A percentile compares a stretch with the other conserved stretches of the same genome.
Conservation (phyloP, 2,888 invertebrate genomes). For the Caenorhabditis uteleia region DNA sequence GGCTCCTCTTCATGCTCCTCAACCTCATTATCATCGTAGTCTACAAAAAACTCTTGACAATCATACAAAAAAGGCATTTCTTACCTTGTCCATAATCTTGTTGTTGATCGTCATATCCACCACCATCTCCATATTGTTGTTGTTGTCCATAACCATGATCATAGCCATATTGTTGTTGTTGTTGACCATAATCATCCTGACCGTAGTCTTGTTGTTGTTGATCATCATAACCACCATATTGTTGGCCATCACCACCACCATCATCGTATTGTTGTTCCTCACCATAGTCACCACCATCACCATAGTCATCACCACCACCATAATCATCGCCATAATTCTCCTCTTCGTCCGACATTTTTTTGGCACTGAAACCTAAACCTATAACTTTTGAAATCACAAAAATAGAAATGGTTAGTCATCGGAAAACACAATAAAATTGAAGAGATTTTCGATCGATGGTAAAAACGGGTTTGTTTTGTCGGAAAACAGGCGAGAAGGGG, state of each 20-base stretch:
- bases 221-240: slow-evolving; percentile 16
- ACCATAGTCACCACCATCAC: not conserved
- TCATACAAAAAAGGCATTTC: not conserved
- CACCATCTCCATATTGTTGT: slow-evolving; percentile 13
- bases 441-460: too few relatives aligned
- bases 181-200: slow-evolving; percentile 2
- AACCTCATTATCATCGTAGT: not conserved
- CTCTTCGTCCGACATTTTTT: slow-evolving; percentile 27
- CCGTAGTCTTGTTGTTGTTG: slow-evolving; percentile 3
- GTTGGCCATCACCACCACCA: slow-evolving; percentile 2
- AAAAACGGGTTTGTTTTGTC: too few relatives aligned
- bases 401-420: too few relatives aligned
- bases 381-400: too few relatives aligned
- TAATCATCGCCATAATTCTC: slow-evolving; percentile 30
- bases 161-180: slow-evolving; percentile 2
- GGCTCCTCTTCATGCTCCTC: slow-evolving; percentile 6
- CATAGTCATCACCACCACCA: slow-evolving; percentile 3
- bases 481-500: too few relatives aligned
- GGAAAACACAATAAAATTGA: too few relatives aligned
- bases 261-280: slow-evolving; percentile 10
- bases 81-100: slow-evolving; percentile 3
- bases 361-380: not conserved
- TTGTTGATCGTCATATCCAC: slow-evolving; percentile 11
- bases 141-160: slow-evolving; percentile 5
- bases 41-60: not conserved